These are phyloP conservation scores for Platynereis dumerilii DNA, from an alignment of 2,888 invertebrate species.

Conservation along the genomic window DNA sequence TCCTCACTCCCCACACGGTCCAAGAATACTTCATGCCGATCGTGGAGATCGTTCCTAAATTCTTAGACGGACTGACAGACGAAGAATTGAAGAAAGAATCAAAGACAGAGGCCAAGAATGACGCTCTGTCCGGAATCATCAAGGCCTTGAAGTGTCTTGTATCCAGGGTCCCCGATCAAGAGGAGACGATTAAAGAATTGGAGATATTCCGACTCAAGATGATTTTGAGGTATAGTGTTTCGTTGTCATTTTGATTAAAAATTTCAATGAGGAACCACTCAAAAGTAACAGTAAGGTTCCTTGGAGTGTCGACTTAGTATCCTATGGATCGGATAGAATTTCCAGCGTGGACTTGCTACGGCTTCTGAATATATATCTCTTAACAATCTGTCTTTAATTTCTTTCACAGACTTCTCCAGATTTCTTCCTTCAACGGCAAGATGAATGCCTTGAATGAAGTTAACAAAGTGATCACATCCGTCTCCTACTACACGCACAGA, in stretches of 20 bases:
- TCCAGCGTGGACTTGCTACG: too few relatives aligned
- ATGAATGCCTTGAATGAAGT: constrained; percentile 99
- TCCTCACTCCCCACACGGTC: constrained; percentile 87
- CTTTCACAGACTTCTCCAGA: constrained; percentile 78
- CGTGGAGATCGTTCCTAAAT: constrained; percentile 71
- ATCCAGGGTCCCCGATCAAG: constrained; percentile 74
- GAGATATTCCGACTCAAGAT: constrained; percentile 96
- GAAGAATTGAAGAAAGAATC: constrained; percentile 95
- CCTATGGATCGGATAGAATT: too few relatives aligned
- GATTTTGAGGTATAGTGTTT: constrained; percentile 76
- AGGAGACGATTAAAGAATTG: constrained; percentile 79
- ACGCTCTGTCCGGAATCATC: constrained; percentile 92
- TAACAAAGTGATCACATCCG: constrained; percentile 87
- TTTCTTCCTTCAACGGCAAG: constrained; percentile 97
- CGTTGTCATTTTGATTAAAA: not conserved
- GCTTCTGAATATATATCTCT: too few relatives aligned
- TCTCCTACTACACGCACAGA: constrained; percentile 82
- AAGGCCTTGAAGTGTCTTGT: constrained; percentile 90
- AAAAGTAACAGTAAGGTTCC: too few relatives aligned
- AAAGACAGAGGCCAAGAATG: constrained; percentile 91
- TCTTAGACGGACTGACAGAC: constrained; percentile 87
- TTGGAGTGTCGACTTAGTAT: too few relatives aligned
- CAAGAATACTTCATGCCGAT: constrained; percentile 92
- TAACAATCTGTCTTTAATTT: not conserved
- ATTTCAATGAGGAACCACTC: not conserved